Evolutionary conservation across 2,113 vertebrate species (phyloP).

Genomic region (Pangasianodon gigas): DNA sequence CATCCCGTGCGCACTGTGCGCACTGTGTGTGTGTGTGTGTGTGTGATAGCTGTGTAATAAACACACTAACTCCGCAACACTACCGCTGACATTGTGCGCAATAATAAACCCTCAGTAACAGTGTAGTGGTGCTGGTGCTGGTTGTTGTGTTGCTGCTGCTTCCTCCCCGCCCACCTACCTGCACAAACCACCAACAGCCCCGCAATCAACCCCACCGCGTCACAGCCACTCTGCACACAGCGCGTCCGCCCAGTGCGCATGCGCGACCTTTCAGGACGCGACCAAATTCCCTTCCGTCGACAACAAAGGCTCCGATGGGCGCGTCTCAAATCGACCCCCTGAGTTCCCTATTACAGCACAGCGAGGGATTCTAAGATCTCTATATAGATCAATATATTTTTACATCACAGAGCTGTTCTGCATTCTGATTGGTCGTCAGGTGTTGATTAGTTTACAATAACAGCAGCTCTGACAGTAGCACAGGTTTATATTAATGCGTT

Average conservation of each 20-base stretch:
- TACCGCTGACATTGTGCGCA: background rate
- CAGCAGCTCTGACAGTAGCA: background rate
- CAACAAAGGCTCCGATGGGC: background rate
- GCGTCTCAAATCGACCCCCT: background rate
- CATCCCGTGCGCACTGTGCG: too few species aligned
- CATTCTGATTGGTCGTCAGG: background rate
- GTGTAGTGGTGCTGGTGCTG: background rate
- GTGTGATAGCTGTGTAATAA: background rate
- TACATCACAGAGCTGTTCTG: background rate
- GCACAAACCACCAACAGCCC: conserved; percentile 62
- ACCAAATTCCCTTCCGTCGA: background rate
- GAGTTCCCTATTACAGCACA: too few species aligned
- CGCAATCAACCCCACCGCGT: conserved; percentile 62
- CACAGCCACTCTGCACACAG: conserved; percentile 60
- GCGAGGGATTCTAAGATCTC: background rate
- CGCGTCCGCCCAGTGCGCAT: conserved; percentile 59
- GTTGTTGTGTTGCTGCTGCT: conserved; percentile 45
- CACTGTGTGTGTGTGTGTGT: conserved; percentile 6
- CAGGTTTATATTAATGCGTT: too few species aligned
- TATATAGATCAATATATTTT: background rate
- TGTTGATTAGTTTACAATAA: background rate
- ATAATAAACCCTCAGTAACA: background rate
- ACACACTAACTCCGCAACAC: background rate
- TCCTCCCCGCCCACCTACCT: conserved; percentile 71
- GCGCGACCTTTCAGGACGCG: conserved; percentile 54